phyloP scores from a whole-genome alignment of 2,888 invertebrate species.

The Monopis laevigella region DNA sequence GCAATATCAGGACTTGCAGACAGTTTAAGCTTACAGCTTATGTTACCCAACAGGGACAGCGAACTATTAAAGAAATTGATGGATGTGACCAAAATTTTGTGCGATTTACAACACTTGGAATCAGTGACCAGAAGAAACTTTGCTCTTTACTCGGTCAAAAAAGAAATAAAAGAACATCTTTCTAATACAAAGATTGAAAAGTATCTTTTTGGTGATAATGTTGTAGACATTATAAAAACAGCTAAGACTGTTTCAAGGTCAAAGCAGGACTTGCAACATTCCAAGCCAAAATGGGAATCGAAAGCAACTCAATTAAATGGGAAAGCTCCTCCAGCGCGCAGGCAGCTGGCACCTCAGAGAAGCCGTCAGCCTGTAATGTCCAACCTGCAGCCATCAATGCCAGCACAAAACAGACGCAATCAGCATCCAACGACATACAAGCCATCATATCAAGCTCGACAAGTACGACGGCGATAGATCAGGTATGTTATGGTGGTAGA shows the following conservation, averaged over 20 bases:
- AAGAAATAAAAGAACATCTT: slow-evolving; percentile 20
- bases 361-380: no score
- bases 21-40: slow-evolving; percentile 14
- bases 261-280: slow-evolving; percentile 16
- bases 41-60: slow-evolving; percentile 12
- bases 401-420: no score
- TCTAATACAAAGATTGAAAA: slow-evolving; percentile 18
- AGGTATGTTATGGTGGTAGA: slow-evolving; percentile 16
- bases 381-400: no score
- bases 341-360: no score
- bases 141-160: slow-evolving; percentile 17
- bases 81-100: slow-evolving; percentile 16
- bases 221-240: slow-evolving; percentile 19
- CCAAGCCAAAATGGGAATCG: no score
- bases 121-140: slow-evolving; percentile 17
- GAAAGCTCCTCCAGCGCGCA: no score
- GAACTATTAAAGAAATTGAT: slow-evolving; percentile 13
- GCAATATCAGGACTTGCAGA: slow-evolving; percentile 19
- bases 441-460: no score
- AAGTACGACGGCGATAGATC: slow-evolving; percentile 12
- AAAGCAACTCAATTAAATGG: no score
- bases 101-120: slow-evolving; percentile 19
- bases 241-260: slow-evolving; percentile 20
- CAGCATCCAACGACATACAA: no score
- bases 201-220: slow-evolving; percentile 18